These are phyloP conservation scores for Baryphthengus martii DNA, from an alignment of 2,113 vertebrate species.

Conservation along the genomic window DNA sequence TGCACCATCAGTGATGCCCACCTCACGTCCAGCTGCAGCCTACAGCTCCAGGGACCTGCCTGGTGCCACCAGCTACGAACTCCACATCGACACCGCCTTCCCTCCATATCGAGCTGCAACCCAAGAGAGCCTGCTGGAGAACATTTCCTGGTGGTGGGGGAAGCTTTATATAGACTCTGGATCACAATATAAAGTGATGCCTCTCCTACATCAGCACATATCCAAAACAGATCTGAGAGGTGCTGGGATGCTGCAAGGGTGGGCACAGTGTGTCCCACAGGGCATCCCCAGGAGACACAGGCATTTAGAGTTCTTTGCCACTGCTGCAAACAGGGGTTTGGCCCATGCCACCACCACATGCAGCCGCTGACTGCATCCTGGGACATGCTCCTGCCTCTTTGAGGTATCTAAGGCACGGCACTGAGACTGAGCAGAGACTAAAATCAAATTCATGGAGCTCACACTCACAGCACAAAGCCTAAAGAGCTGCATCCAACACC, in stretches of 20 bases:
- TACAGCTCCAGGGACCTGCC: not conserved
- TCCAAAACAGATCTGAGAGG: not conserved
- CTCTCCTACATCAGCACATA: not conserved
- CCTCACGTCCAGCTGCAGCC: not conserved
- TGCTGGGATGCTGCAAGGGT: not conserved
- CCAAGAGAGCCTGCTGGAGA: not conserved
- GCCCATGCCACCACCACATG: rapidly evolving
- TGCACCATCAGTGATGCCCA: rapidly evolving
- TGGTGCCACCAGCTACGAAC: not conserved
- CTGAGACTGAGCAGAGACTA: not conserved
- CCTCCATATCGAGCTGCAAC: rapidly evolving
- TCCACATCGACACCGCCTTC: not conserved
- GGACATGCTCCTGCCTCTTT: rapidly evolving
- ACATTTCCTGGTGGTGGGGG: not conserved
- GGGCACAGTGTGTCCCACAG: rapidly evolving
- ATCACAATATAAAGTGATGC: rapidly evolving
- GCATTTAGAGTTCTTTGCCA: not conserved
- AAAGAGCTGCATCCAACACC: rapidly evolving
- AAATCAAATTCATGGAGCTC: rapidly evolving
- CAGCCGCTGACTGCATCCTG: rapidly evolving
- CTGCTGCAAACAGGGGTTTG: not conserved
- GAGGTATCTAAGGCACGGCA: not conserved
- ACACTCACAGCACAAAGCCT: rapidly evolving
- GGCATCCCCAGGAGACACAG: not conserved
- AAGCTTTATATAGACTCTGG: rapidly evolving